These are phyloP conservation scores for Pteruthius melanotis DNA, from an alignment of 2,113 vertebrate genomes.

Conservation along the genomic window DNA sequence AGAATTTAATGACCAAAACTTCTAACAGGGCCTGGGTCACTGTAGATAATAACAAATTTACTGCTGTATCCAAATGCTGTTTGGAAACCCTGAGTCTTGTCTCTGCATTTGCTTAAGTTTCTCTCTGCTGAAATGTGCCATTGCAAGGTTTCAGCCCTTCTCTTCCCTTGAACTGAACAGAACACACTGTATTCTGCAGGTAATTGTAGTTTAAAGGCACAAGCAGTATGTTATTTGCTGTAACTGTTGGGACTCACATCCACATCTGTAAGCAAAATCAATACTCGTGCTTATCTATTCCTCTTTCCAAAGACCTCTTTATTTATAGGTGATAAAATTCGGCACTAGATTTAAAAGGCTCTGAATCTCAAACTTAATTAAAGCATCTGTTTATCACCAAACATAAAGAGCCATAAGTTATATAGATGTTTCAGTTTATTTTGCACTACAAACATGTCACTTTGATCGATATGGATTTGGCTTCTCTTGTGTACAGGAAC, in stretches of 20 bases:
- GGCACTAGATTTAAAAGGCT: slow-evolving; percentile 34
- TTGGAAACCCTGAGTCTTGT: neutral
- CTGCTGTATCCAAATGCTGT: neutral
- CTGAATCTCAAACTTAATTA: slow-evolving; percentile 63
- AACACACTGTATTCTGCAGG: neutral
- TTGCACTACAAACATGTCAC: slow-evolving; percentile 56
- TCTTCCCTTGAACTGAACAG: neutral
- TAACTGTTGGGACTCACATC: neutral
- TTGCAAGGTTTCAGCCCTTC: neutral
- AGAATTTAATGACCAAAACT: neutral
- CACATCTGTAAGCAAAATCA: neutral
- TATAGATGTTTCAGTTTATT: slow-evolving; percentile 63
- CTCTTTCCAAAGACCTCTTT: slow-evolving; percentile 20
- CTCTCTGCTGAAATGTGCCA: neutral
- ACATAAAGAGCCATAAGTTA: slow-evolving; percentile 66
- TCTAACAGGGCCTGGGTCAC: neutral
- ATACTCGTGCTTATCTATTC: slow-evolving; percentile 13
- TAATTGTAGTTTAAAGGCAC: neutral
- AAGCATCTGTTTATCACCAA: slow-evolving; percentile 66
- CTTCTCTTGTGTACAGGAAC: slow-evolving; percentile 23
- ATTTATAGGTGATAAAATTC: slow-evolving; percentile 51
- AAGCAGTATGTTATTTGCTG: neutral
- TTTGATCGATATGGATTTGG: slow-evolving; percentile 63
- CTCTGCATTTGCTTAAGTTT: neutral
- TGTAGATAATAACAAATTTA: neutral